phyloP scores from a whole-genome alignment of 2,797 vertebrate species.

The Coregonus sp. region DNA sequence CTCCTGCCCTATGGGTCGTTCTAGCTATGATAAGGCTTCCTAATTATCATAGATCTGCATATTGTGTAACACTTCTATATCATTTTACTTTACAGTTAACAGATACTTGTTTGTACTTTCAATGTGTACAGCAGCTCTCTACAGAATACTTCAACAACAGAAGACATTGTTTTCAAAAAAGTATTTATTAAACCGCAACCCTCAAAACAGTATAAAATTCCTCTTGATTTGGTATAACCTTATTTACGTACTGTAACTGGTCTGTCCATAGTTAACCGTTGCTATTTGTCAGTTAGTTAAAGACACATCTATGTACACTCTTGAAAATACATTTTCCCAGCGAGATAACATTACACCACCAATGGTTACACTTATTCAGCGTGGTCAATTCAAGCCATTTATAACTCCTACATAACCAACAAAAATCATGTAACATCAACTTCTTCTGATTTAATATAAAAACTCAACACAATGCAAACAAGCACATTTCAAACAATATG shows the following conservation, averaged over 20 bases:
- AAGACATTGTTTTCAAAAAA: conserved; percentile 2
- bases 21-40: background rate
- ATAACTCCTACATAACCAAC: background rate
- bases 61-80: background rate
- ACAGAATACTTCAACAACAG: background rate
- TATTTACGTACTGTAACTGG: conserved; percentile 33
- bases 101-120: background rate
- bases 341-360: conserved; percentile 17
- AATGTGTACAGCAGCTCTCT: background rate
- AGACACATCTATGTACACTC: background rate
- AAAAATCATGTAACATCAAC: conserved; percentile 45
- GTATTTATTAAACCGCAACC: conserved; percentile 54
- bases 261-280: conserved; percentile 23
- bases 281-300: background rate
- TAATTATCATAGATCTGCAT: background rate
- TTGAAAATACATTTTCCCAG: background rate
- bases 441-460: no score
- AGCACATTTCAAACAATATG: conserved; percentile 35
- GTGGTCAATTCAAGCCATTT: background rate
- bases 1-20: background rate
- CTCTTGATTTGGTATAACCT: conserved; percentile 57
- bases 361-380: background rate
- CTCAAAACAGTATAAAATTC: conserved; percentile 45
- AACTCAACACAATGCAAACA: no score
- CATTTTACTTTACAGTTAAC: background rate